These are phyloP conservation scores for Calephelis virginiensis DNA, from an alignment of 1,140 invertebrate genomes.

Conservation along the genomic window DNA sequence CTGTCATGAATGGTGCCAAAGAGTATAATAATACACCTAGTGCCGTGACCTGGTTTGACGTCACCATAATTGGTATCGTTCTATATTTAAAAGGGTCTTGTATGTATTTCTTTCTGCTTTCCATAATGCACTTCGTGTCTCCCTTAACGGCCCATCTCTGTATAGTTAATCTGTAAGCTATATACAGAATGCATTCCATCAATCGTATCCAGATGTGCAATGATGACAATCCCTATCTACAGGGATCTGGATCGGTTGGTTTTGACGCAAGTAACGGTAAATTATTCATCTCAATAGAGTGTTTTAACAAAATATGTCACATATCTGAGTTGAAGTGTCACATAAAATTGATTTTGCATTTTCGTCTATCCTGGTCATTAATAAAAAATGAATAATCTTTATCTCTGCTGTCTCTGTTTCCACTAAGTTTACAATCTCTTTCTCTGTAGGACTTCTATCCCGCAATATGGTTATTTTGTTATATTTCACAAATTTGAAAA, in stretches of 20 bases:
- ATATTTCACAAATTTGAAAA: constrained; percentile 7
- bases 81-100: background rate
- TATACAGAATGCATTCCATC: constrained; percentile 7
- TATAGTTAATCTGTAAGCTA: constrained; percentile 6
- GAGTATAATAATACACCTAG: no score
- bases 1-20: no score
- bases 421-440: constrained; percentile 3
- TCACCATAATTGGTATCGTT: no score
- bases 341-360: constrained; percentile 12
- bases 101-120: constrained; percentile 9
- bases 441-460: background rate
- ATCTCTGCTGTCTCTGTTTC: background rate
- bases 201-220: background rate
- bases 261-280: background rate
- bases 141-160: background rate
- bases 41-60: constrained; percentile 5
- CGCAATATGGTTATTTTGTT: background rate
- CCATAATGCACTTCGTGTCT: constrained; percentile 3
- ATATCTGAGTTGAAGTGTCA: background rate
- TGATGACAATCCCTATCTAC: background rate
- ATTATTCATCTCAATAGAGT: constrained; percentile 13
- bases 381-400: constrained; percentile 6
- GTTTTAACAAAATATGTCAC: constrained; percentile 4
- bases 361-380: constrained; percentile 14
- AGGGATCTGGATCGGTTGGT: background rate